phyloP scores from a whole-genome alignment of 2,113 vertebrate species.

The Australoheros scitulus region DNA sequence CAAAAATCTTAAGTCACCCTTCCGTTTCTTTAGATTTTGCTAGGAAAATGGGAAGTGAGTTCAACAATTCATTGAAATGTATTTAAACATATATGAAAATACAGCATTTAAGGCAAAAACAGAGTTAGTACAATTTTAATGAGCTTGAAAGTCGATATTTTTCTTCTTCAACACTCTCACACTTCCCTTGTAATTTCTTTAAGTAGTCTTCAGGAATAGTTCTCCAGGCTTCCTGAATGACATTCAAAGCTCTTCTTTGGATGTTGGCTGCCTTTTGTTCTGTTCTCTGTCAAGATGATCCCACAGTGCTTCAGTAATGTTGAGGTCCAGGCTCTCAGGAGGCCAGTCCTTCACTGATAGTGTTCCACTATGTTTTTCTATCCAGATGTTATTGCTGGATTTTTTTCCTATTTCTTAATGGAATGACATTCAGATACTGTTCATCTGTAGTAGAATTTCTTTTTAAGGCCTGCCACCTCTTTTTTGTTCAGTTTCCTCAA shows the following conservation, averaged over 20 bases:
- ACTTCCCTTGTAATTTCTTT: too few species aligned
- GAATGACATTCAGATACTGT: too few species aligned
- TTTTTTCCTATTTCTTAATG: too few species aligned
- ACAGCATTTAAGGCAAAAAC: neutral
- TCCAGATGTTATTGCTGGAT: too few species aligned
- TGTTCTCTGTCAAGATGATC: neutral
- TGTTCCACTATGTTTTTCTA: too few species aligned
- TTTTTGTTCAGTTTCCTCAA: too few species aligned
- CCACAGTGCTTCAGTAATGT: neutral
- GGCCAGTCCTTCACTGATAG: too few species aligned
- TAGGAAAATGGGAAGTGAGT: neutral
- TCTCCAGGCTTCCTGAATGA: neutral
- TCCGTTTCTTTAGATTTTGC: constrained; percentile 4
- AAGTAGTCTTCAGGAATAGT: neutral
- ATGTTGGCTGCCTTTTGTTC: neutral
- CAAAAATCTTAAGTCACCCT: neutral
- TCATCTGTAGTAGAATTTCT: too few species aligned
- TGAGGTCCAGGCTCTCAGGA: neutral
- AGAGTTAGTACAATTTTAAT: neutral
- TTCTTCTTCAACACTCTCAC: neutral
- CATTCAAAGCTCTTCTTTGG: neutral
- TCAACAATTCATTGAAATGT: neutral
- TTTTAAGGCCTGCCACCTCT: too few species aligned
- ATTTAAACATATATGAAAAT: neutral
- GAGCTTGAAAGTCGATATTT: neutral